phyloP scores from a whole-genome alignment of 2,888 invertebrate species.

The Volucella zonaria region DNA sequence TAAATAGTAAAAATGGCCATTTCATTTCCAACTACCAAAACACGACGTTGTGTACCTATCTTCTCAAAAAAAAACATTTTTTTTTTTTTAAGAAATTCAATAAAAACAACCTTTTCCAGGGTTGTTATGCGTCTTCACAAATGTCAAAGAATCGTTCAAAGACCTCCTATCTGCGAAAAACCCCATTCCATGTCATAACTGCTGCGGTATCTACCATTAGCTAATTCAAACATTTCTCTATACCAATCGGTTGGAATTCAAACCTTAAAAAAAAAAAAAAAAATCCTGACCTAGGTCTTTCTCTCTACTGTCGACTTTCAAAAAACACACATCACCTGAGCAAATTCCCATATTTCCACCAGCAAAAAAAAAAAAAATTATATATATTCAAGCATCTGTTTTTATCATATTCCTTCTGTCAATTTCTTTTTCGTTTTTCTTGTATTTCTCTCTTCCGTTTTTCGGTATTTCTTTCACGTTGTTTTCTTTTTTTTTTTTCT shows the following conservation, averaged over 20 bases:
- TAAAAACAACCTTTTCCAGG: too few species aligned
- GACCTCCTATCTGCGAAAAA: background rate
- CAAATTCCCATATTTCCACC: slow-evolving; percentile 58
- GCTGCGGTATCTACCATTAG: slow-evolving; percentile 9
- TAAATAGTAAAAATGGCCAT: too few species aligned
- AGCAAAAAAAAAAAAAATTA: slow-evolving; percentile 40
- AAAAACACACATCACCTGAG: slow-evolving; percentile 54
- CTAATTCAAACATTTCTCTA: slow-evolving; percentile 24
- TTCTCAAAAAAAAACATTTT: too few species aligned
- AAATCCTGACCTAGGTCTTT: slow-evolving; percentile 54
- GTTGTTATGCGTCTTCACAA: too few species aligned
- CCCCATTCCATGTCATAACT: background rate
- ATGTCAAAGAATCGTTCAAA: too few species aligned
- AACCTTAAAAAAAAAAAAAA: slow-evolving; percentile 13
- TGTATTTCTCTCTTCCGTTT: slow-evolving; percentile 60
- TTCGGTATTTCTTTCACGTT: slow-evolving; percentile 49
- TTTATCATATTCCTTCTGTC: slow-evolving; percentile 58
- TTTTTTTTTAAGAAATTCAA: too few species aligned
- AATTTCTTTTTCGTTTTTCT: slow-evolving; percentile 55
- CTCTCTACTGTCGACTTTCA: slow-evolving; percentile 16
- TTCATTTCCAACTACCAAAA: too few species aligned
- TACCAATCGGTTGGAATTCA: background rate
- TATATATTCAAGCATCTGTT: slow-evolving; percentile 58
- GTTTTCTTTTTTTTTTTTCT: slow-evolving; percentile 36
- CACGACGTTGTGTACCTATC: too few species aligned